A percentile compares a stretch with the other conserved stretches of the same genome.
Conservation (phyloP, 1,140 invertebrate species). For the Aethina tumida region DNA sequence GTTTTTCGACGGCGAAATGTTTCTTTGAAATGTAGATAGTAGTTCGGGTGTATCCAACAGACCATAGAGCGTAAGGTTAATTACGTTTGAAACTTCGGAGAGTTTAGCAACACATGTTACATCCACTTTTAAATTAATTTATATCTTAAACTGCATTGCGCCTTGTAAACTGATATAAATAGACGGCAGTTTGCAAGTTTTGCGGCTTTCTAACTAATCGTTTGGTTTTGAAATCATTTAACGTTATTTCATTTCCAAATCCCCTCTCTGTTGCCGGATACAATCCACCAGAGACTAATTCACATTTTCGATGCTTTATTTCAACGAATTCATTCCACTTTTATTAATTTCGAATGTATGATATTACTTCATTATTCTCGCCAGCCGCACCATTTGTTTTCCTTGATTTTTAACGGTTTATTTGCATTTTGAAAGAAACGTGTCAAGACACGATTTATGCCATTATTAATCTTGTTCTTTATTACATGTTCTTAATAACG, state of each 20-base stretch:
- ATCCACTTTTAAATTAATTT: constrained; percentile 22
- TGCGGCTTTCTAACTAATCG: constrained; percentile 23
- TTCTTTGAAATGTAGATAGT: no score
- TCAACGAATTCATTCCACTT: constrained; percentile 5
- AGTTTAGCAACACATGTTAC: constrained; percentile 18
- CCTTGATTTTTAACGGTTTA: no score
- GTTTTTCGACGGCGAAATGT: no score
- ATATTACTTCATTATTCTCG: background rate
- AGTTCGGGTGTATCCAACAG: constrained; percentile 6
- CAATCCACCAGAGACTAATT: constrained; percentile 11
- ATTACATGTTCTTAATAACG: no score
- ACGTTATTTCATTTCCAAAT: constrained; percentile 6
- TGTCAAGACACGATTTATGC: no score
- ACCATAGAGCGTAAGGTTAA: constrained; percentile 13
- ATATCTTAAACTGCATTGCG: constrained; percentile 13
- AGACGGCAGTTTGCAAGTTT: constrained; percentile 16
- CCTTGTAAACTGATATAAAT: constrained; percentile 14
- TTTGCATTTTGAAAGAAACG: no score
- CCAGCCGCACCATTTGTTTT: background rate
- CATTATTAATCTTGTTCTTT: no score
- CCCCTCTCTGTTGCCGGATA: constrained; percentile 6
- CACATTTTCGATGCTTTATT: constrained; percentile 3
- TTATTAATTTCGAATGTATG: constrained; percentile 11
- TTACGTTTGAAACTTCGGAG: constrained; percentile 13
- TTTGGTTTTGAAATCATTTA: constrained; percentile 22